Conservation (phyloP, 2,888 invertebrate species). For the Chironomus tentans region DNA sequence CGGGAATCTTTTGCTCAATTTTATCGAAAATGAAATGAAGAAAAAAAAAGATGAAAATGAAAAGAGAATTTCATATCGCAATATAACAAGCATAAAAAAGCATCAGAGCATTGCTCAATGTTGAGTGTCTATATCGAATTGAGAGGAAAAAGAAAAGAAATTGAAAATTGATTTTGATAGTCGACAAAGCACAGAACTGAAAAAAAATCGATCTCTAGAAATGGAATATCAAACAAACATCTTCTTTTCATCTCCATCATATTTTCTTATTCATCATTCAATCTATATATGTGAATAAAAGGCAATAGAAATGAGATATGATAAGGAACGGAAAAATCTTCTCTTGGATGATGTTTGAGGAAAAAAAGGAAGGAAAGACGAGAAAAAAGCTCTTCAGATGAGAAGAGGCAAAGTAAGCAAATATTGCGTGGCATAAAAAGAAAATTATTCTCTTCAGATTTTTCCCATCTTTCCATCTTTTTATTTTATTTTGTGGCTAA, state of each 20-base stretch:
- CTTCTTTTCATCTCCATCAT: not conserved
- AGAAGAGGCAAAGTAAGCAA: not conserved
- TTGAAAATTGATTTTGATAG: constrained; percentile 5
- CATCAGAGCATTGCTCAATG: not conserved
- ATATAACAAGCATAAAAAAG: not conserved
- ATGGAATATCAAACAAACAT: not conserved
- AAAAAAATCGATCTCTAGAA: not conserved
- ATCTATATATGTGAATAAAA: not conserved
- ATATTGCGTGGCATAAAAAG: not conserved
- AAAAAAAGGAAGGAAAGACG: no score
- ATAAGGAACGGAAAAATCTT: not conserved
- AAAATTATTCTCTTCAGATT: not conserved
- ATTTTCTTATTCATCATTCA: not conserved
- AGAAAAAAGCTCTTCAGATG: not conserved
- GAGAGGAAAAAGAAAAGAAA: not conserved
- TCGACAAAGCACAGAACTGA: not conserved
- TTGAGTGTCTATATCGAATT: not conserved
- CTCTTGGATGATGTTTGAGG: not conserved
- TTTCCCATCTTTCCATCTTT: not conserved
- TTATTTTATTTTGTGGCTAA: not conserved
- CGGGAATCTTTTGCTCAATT: no score
- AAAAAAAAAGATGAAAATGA: no score
- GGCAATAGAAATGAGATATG: not conserved
- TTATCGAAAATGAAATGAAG: no score
- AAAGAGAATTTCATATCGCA: not conserved